Evolutionary conservation across 2,797 vertebrate genomes (phyloP).

Genomic region (Cyprinodon diabolis): DNA sequence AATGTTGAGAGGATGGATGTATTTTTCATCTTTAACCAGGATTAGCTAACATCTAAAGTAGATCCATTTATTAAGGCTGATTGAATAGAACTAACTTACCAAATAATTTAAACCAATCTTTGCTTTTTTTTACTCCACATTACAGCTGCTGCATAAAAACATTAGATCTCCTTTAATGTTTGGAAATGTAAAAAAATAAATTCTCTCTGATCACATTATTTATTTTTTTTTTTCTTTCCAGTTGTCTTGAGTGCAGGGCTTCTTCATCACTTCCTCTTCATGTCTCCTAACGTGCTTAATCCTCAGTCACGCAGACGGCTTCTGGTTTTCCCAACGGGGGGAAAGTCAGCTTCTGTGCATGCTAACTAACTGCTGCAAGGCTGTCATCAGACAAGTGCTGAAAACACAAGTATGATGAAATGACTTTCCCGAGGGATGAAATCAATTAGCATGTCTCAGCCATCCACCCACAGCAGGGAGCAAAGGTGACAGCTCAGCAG

Average conservation of each 20-base stretch:
- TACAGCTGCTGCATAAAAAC: background rate
- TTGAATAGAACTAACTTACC: too few species aligned
- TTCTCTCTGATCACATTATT: background rate
- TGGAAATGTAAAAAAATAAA: background rate
- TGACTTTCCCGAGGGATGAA: slow-evolving; percentile 72
- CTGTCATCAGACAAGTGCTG: slow-evolving; percentile 73
- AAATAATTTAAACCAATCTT: background rate
- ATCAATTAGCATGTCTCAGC: slow-evolving; percentile 75
- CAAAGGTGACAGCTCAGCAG: slow-evolving; percentile 63
- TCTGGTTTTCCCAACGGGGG: slow-evolving; percentile 54
- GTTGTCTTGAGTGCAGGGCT: background rate
- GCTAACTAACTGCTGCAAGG: slow-evolving; percentile 58
- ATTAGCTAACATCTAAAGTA: background rate
- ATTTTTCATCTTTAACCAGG: background rate
- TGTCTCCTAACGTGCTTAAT: background rate
- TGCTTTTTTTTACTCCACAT: background rate
- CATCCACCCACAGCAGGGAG: slow-evolving; percentile 41
- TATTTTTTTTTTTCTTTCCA: background rate
- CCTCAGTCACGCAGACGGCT: background rate
- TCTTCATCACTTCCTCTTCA: background rate
- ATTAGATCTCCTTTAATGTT: background rate
- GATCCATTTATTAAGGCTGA: too few species aligned
- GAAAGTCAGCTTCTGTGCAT: slow-evolving; percentile 46
- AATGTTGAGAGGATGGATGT: background rate
- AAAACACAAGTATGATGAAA: slow-evolving; percentile 87